These are phyloP conservation scores for Dolichoris vasculosae DNA, from an alignment of 1,140 invertebrate genomes.

Conservation along the genomic window DNA sequence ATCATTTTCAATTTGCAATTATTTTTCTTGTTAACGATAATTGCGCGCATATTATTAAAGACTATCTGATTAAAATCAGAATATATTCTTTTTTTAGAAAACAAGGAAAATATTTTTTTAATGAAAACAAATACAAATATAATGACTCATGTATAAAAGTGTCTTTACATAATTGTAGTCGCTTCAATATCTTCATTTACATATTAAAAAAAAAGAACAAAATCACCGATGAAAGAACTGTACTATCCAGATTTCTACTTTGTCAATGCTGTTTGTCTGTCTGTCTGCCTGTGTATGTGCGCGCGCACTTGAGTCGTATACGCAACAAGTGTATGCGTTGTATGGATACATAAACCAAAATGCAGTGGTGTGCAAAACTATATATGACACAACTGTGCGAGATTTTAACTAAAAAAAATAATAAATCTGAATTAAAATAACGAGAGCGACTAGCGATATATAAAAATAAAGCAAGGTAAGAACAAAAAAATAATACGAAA, in stretches of 20 bases:
- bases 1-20: neutral
- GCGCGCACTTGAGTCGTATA: neutral
- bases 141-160: conserved; percentile 23
- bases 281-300: neutral
- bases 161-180: conserved; percentile 2
- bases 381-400: neutral
- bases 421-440: conserved; percentile 27
- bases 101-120: conserved; percentile 12
- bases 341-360: neutral
- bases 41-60: conserved; percentile 25
- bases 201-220: conserved; percentile 17
- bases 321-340: neutral
- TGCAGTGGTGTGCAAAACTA: conserved; percentile 9
- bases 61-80: neutral
- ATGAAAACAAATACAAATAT: conserved; percentile 38
- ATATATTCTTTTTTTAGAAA: neutral
- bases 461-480: conserved; percentile 29
- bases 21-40: conserved; percentile 2
- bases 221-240: conserved; percentile 24
- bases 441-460: conserved; percentile 18
- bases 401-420: conserved; percentile 19
- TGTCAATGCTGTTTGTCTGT: neutral
- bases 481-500: conserved; percentile 36
- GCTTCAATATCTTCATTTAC: conserved; percentile 15
- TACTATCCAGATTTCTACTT: neutral